Evolutionary conservation across 2,113 vertebrate genomes (phyloP).

Genomic region (Phycodurus eques): DNA sequence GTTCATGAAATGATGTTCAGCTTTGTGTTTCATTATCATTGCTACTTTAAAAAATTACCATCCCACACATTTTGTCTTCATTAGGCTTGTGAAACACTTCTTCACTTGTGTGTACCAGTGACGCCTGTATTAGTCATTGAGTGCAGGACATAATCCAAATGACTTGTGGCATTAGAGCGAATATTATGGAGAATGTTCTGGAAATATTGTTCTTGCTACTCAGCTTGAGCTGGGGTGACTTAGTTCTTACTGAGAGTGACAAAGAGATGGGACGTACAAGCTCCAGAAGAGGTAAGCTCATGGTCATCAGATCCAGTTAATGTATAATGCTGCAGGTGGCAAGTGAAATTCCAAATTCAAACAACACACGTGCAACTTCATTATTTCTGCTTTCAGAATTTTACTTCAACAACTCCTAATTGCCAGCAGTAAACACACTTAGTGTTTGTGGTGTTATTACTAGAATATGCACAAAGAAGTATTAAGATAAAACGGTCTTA

Average conservation of each 20-base stretch:
- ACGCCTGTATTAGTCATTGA: constrained; percentile 48
- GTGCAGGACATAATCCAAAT: constrained; percentile 33
- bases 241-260: constrained; percentile 60
- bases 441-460: neutral
- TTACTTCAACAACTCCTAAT: too few species aligned
- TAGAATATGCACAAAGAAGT: neutral
- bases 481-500: neutral
- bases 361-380: too few species aligned
- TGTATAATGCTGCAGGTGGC: too few species aligned
- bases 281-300: too few species aligned
- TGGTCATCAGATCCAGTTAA: too few species aligned
- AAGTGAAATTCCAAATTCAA: too few species aligned
- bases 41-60: constrained; percentile 47
- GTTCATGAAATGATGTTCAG: constrained; percentile 25
- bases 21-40: constrained; percentile 41
- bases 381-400: too few species aligned
- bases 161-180: constrained; percentile 48
- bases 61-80: constrained; percentile 30
- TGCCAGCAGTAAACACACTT: too few species aligned
- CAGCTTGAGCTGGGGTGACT: constrained; percentile 62
- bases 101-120: constrained; percentile 41
- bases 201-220: constrained; percentile 61
- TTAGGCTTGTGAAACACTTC: constrained; percentile 30
- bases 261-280: constrained; percentile 42
- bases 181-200: constrained; percentile 7